Base-by-base conservation (phyloP, 2,888 invertebrate genomes). In the Pseudoips prasinana region DNA sequence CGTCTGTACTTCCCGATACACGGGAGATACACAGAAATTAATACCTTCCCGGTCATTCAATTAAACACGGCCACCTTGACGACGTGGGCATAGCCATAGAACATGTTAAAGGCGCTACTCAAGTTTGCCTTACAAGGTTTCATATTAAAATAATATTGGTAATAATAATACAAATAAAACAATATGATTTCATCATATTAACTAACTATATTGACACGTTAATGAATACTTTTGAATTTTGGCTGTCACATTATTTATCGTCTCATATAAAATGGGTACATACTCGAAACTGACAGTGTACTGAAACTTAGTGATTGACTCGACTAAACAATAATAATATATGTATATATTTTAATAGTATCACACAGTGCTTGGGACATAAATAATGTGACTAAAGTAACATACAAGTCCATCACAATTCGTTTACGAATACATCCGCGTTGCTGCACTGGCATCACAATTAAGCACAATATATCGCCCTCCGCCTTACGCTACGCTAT, bases 211-310 rank as follows among this genome's bases (percentile, higher is more conserved):
- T 77, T 73, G 70, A 78, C 73, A 77, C 75, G 29, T 59, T 58
- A 50, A 61, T 61, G 63, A 79, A 82, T 82, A 82, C 80, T 81
- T 74, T 46, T 72, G 47, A 71, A 66, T 73, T 81, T 83, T 82
- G 81, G 83, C 82, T 76, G 78, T 75, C 77, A 73, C 71, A 73
- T 73, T 71, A 71, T 73, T 64, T 54, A 58, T 40, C 49, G 30
- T 50, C 40, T 29, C 11, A 29, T 25, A 10, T 30, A 28, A 14
- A 3, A 14, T 14, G 5, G 23, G 14, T 10, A 20, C 25, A 24
- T 35, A 43, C 30, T 30, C 37, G 35, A 30, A 46, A 40, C 25
- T 29, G 37, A 20, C 22, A 30, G 22, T 2, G 29, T 41, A 22
- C 39, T 33, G 32, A 42, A 43, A 46, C 39, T 32, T 14, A 3